Conservation (phyloP, 2,888 invertebrate genomes). For the Chrysolina oricalcia region DNA sequence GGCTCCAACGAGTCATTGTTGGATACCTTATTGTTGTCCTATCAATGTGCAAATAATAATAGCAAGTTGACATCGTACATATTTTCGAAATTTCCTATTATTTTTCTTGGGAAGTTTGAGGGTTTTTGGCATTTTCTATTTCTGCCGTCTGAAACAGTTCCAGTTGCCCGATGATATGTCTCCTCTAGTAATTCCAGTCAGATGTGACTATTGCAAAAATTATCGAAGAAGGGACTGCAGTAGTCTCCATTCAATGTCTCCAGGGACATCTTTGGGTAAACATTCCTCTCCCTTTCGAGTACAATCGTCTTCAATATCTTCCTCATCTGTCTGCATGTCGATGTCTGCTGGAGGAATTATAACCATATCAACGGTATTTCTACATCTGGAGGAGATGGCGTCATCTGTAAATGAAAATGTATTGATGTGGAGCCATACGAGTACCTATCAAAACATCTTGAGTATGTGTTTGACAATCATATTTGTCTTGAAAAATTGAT, state of each 20-base stretch:
- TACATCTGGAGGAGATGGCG: too few species aligned
- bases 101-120: too few species aligned
- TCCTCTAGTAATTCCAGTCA: too few species aligned
- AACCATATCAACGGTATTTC: too few species aligned
- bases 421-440: background rate
- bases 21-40: conserved; percentile 35
- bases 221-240: conserved; percentile 49
- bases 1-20: conserved; percentile 27
- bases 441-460: too few species aligned
- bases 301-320: too few species aligned
- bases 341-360: too few species aligned
- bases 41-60: conserved; percentile 36
- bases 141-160: conserved; percentile 29
- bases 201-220: conserved; percentile 39
- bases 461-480: too few species aligned
- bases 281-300: too few species aligned
- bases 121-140: too few species aligned
- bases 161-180: conserved; percentile 31
- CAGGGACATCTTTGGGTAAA: conserved; percentile 45
- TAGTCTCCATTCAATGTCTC: conserved; percentile 37
- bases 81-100: conserved; percentile 21
- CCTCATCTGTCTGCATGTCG: too few species aligned
- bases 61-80: conserved; percentile 17
- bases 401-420: background rate
- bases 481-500: too few species aligned